These are phyloP conservation scores for Pachyramphus minor DNA, from an alignment of 2,113 vertebrate genomes.

Conservation along the genomic window DNA sequence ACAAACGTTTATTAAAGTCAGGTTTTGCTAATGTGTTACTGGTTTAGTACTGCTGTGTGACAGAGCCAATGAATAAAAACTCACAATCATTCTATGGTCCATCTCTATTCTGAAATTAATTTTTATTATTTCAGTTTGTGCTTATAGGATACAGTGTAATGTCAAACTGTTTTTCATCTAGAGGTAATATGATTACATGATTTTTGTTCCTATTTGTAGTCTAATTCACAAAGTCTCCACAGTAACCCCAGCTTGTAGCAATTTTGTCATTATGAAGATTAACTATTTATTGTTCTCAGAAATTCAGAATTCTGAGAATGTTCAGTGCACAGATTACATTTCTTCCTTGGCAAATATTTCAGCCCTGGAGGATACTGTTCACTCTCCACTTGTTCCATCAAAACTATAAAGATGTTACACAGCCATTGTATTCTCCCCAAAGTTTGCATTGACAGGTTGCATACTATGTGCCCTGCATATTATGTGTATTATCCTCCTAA, in stretches of 20 bases:
- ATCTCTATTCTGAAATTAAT: not conserved
- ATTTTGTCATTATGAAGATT: not conserved
- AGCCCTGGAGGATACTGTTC: not conserved
- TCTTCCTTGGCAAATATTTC: not conserved
- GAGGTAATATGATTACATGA: not conserved
- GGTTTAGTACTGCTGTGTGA: not conserved
- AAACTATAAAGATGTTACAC: not conserved
- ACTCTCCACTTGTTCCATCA: not conserved
- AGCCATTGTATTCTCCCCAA: not conserved
- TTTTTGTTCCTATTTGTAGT: not conserved
- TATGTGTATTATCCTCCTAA: not conserved
- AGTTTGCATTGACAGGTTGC: not conserved
- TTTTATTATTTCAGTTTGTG: not conserved
- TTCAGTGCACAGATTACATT: not conserved
- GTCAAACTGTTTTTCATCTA: not conserved
- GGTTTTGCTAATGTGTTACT: not conserved
- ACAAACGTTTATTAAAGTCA: not conserved
- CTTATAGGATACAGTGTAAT: not conserved
- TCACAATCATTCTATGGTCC: not conserved
- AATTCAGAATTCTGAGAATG: not conserved
- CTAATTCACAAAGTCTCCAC: not conserved
- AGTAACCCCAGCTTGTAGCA: not conserved
- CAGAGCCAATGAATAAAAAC: not conserved
- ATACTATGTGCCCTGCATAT: not conserved
- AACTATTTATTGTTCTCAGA: not conserved